Base-by-base conservation (phyloP, 1,140 invertebrate species). In the Melanaphis sacchari region DNA sequence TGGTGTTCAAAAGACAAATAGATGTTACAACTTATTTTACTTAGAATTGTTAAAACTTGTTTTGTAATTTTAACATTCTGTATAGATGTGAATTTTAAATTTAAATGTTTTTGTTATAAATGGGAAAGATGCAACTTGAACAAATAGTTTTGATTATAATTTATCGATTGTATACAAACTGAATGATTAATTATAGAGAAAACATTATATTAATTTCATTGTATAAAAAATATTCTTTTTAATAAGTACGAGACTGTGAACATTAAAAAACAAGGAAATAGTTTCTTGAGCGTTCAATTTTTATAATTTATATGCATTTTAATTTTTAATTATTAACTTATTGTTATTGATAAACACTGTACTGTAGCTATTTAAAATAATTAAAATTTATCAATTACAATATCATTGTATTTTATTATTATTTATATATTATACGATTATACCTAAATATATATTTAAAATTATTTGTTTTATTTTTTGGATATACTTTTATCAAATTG, bases 31-130 rank as follows among this genome's bases (percentile, higher is more conserved):
- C 31, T 49, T 49, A 36, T 52, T 52, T 38, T n/a, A 49, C 15
- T 49, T 38, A 36, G 59, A 52, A 88, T 49, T 88, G 87, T 88
- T 88, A 88, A 36, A 88, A 88, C n/a, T 49, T 88, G 31, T 88
- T 88, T 88, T 88, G 31, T 49, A 52, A 36, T n/a, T 88, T 38
- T 88, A 46, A 46, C 85, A 46, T 36, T n/a, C 18, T 46, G 49
- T 15, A 52, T 36, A 88, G 49, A 52, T 46, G 22, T 88, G 24
- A n/a, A 87, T 87, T 87, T 46, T n/a, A 11, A 49, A 49, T 38
- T 88, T 9, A 36, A 88, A 36, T 88, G 36, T 88, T 88, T 36
- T 88, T 88, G 87, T 88, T 88, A 88, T 88, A 52, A 88, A 52
- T 49, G 46, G 43, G 87, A 36, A 88, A 36, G 22, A 38, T 88